phyloP scores from a whole-genome alignment of 2,113 vertebrate genomes.

The Mastomys natalensis region DNA sequence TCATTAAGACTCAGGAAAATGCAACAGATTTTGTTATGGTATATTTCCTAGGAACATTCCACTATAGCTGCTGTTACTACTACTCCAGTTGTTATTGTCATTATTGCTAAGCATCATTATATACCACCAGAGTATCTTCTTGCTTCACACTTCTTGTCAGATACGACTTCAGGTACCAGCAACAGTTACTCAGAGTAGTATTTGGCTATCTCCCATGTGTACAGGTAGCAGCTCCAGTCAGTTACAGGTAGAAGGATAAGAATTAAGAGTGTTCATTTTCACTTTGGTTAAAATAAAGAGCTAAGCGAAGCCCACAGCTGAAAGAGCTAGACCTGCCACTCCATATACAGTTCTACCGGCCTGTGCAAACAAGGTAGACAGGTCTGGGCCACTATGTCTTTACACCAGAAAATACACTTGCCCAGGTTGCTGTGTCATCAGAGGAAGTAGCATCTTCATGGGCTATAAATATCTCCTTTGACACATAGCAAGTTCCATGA shows the following conservation, averaged over 20 bases:
- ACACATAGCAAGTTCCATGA: background rate
- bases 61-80: background rate
- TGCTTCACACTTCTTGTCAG: background rate
- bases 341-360: background rate
- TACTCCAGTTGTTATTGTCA: background rate
- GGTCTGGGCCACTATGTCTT: background rate
- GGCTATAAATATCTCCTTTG: slow-evolving; percentile 34
- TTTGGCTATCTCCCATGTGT: background rate
- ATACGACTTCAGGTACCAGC: slow-evolving; percentile 30
- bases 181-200: background rate
- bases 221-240: background rate
- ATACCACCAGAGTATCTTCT: background rate
- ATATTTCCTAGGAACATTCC: background rate
- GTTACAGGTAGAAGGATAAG: background rate
- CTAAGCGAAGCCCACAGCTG: background rate
- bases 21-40: background rate
- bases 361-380: background rate
- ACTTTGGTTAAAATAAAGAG: slow-evolving; percentile 11
- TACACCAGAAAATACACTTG: slow-evolving; percentile 6
- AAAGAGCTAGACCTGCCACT: background rate
- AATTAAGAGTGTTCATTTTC: slow-evolving; percentile 32
- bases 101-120: background rate
- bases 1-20: slow-evolving; percentile 25
- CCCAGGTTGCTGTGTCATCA: background rate
- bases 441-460: slow-evolving; percentile 2